phyloP scores from a whole-genome alignment of 1,140 invertebrate species.

The Meteorus sp. region DNA sequence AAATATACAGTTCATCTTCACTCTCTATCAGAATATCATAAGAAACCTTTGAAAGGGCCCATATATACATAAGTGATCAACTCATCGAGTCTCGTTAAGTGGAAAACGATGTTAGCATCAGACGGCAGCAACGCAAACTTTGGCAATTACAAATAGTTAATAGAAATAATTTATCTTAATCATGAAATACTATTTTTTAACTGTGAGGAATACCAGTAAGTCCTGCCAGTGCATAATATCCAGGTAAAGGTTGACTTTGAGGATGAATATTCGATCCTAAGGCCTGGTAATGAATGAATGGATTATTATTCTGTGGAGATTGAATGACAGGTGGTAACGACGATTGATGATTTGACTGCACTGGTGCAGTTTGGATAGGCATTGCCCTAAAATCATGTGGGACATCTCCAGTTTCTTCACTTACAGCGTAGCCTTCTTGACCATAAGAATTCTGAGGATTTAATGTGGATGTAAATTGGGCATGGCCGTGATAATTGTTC shows the following conservation, averaged over 20 bases:
- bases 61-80: no score
- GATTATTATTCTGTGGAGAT: not conserved
- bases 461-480: not conserved
- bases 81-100: no score
- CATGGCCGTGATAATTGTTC: not conserved
- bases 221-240: not conserved
- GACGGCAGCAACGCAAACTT: not conserved
- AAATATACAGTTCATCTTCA: no score
- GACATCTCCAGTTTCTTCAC: constrained; percentile 19
- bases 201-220: not conserved
- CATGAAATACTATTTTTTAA: not conserved
- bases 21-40: no score
- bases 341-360: not conserved
- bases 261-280: not conserved
- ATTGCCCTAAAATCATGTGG: constrained; percentile 18
- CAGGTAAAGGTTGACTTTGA: not conserved
- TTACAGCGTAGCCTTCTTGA: constrained; percentile 15
- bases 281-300: not conserved
- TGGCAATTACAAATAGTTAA: not conserved
- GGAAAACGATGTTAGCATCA: no score
- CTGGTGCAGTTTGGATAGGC: constrained; percentile 1
- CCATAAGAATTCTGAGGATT: not conserved
- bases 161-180: not conserved
- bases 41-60: no score
- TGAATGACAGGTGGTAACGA: not conserved